Percentiles rank a stretch among this genome's conserved stretches.
Conservation (phyloP, 1,140 invertebrate genomes). For the Harpegnathos saltator region DNA sequence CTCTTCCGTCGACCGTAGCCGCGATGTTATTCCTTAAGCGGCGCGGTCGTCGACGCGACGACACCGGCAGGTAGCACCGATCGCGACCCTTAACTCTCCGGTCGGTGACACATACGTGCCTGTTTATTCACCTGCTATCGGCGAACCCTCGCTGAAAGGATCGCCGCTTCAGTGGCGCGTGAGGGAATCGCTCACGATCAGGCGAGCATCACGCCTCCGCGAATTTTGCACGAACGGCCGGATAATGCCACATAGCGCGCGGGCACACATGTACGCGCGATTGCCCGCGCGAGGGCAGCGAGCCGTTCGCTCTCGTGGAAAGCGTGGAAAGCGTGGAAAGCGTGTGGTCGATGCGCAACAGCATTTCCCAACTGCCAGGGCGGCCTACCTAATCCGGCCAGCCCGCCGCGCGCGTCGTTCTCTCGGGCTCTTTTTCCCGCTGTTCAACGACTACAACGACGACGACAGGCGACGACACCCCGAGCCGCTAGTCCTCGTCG, state of each 20-base stretch:
- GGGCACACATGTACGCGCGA: slow-evolving; percentile 10
- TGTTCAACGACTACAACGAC: too few species aligned
- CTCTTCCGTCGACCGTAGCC: too few species aligned
- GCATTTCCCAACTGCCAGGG: slow-evolving; percentile 45
- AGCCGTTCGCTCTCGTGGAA: slow-evolving; percentile 42
- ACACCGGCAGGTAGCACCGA: slow-evolving; percentile 13
- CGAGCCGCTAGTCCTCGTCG: too few species aligned
- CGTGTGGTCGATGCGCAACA: slow-evolving; percentile 44
- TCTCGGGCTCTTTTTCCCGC: too few species aligned
- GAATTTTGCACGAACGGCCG: slow-evolving; percentile 70
- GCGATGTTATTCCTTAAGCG: too few species aligned
- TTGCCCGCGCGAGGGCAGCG: slow-evolving; percentile 1
- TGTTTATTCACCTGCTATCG: slow-evolving; percentile 64
- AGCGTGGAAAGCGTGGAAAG: slow-evolving; percentile 42
- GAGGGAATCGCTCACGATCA: slow-evolving; percentile 69
- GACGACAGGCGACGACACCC: too few species aligned
- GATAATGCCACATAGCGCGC: slow-evolving; percentile 13
- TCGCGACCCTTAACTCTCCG: slow-evolving; percentile 25
- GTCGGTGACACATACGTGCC: slow-evolving; percentile 2
- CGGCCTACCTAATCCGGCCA: too few species aligned
- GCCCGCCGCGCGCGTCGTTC: not conserved
- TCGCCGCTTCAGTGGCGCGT: slow-evolving; percentile 56
- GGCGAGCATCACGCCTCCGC: slow-evolving; percentile 66
- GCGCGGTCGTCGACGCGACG: not conserved
- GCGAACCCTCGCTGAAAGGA: slow-evolving; percentile 56